Evolutionary conservation across 2,888 invertebrate genomes (phyloP), one percentile per base, ranked within the genome.

Genomic region (Brachypterus glaber): DNA sequence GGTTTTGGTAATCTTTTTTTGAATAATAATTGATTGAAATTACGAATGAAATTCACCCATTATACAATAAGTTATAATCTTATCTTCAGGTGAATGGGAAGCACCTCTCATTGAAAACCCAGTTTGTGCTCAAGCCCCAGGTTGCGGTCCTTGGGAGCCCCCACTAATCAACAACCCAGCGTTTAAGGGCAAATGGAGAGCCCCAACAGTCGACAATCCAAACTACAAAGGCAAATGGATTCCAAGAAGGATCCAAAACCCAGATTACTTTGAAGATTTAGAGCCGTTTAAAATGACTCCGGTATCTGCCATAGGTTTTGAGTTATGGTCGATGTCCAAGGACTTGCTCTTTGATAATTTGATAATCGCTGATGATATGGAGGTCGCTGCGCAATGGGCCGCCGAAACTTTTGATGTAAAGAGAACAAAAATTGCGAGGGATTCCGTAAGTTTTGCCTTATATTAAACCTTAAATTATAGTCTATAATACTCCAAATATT

Each of bases 301-400:
- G 61, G 95, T 93, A 72, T 81, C 89, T 76, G 93, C 96, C 13
- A 72, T 98, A 37, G 98, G 97, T 12, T 81, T 98, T 62, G 98
- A 98, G 66, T 70, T 98, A 46, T 98, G 98, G 98, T 93, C 97
- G 3, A 97, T 98, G 92, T 90, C 92, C 0, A 84, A 88, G 44
- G 76, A 80, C 55, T 87, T 98, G 52, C 69, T 92, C 40, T 98
- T 98, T 68, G 98, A 98, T 69, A 97, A 97, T 68, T 72, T 98
- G 37, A 71, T 98, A 43, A 74, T 98, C 41, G 85, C 95, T 0
- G 91, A 96, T 62, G 82, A 88, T 55, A 68, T 76, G 40, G 68
- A 66, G 1, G 74, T 82, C 0, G 91, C 93, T 0, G 73, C 77
- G 15, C 72, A 79, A 36, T 95, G 86, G 79, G 85, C 95, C 1